Evolutionary conservation across 2,113 vertebrate genomes (phyloP), one percentile per base, ranked within the genome.

Genomic region (Malurus elegans): DNA sequence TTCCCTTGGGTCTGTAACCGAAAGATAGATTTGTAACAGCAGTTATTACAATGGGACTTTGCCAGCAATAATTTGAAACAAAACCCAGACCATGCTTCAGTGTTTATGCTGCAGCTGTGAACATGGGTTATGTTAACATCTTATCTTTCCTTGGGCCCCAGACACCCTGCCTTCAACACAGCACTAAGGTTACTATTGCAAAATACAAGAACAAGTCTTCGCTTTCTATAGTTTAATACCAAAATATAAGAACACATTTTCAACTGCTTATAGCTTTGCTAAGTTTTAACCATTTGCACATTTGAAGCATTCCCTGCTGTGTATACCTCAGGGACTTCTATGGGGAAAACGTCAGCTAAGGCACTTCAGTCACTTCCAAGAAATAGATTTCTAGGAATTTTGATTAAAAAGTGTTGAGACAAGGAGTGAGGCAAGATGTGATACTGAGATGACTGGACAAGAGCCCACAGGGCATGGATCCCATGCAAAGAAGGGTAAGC

Each of bases 321-420:
- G 19, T 47, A 15, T 73, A 26, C 58, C 64, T 80, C 61, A 61
- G 83, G 67, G 60, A 71, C 8, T 74, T 42, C 58, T 79, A 31
- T 75, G 50, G 7, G n/a, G 23, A 78, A 92, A 92, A 26, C 3
- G 2, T 85, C 69, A 4, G 48, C 23, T 78, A 50, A 87, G 66
- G 45, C 54, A 0, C 44, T 81, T 79, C 44, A 65, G 57, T 42
- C 50, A n/a, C 71, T 96, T 95, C 91, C 89, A 92, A 95, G 95
- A 96, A 92, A 3, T 5, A 79, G 53, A 54, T 58, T 95, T 95
- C 93, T 79, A 91, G 72, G 93, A 79, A 95, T 83, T 92, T 90
- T 88, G 75, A 94, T 94, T 93, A 78, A 92, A 73, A 92, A 94
- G 32, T 10, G 2, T 67, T 70, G 86, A 70, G 60, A 75, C 1